These are phyloP conservation scores for Myotis findleyi DNA, from an alignment of 2,797 vertebrate genomes.

Conservation along the genomic window DNA sequence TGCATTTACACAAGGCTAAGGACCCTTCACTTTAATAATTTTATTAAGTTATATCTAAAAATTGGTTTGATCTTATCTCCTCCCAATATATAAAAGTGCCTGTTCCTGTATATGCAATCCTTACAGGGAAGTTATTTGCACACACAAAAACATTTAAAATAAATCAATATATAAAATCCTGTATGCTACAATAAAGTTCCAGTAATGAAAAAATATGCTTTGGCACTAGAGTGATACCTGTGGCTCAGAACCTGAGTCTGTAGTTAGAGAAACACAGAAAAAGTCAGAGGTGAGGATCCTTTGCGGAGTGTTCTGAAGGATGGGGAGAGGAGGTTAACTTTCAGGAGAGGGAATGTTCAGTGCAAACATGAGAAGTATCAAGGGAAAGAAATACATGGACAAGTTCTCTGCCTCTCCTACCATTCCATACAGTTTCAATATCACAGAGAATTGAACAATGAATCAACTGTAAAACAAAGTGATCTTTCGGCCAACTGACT, in stretches of 20 bases:
- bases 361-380: background rate
- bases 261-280: background rate
- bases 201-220: background rate
- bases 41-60: slow-evolving; percentile 19
- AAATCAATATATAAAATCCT: background rate
- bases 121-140: background rate
- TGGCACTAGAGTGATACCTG: background rate
- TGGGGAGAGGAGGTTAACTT: background rate
- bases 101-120: background rate
- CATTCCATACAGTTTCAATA: background rate
- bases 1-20: background rate
- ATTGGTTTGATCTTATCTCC: background rate
- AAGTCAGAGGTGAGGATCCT: background rate
- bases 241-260: background rate
- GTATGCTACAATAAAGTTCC: background rate
- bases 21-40: background rate
- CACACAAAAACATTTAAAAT: background rate
- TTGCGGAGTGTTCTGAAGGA: background rate
- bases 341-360: background rate
- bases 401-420: background rate
- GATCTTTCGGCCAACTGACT: background rate
- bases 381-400: background rate
- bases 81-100: background rate
- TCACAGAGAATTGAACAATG: background rate
- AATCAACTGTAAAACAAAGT: background rate